Percentiles rank a stretch among this genome's conserved stretches.
These are phyloP conservation scores for Diorhabda carinulata DNA, from an alignment of 1,140 invertebrate genomes.

Conservation along the genomic window DNA sequence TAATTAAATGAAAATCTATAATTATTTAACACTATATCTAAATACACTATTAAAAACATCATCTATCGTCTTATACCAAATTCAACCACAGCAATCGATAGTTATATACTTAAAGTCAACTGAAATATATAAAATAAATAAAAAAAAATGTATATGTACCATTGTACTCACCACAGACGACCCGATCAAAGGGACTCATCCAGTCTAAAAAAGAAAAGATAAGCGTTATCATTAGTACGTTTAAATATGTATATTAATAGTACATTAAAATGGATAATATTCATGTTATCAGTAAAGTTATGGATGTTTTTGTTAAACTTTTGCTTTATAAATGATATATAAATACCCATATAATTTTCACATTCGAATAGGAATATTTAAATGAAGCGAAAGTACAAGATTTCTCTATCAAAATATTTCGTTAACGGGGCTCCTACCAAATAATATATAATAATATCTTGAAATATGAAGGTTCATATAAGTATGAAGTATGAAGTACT, in stretches of 20 bases:
- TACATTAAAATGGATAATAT: not conserved
- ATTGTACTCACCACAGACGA: slow-evolving; percentile 85
- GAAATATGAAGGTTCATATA: no score
- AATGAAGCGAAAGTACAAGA: not conserved
- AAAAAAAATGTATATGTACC: slow-evolving; percentile 59
- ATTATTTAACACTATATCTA: no score
- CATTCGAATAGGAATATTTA: not conserved
- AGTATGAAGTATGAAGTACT: no score
- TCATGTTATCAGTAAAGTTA: not conserved
- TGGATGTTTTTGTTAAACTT: not conserved
- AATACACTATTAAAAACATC: no score
- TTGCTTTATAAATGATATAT: slow-evolving; percentile 1
- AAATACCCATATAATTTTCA: not conserved
- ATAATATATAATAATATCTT: not conserved
- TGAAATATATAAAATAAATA: slow-evolving; percentile 33
- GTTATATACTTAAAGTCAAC: not conserved
- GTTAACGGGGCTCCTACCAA: no score
- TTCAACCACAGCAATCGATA: no score
- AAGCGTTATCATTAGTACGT: not conserved
- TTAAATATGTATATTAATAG: not conserved
- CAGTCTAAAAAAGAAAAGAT: slow-evolving; percentile 67
- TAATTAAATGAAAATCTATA: no score
- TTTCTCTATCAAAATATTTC: not conserved
- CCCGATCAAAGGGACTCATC: slow-evolving; percentile 87
- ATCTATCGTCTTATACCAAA: no score